These are phyloP conservation scores for Gryllus longicercus DNA, from an alignment of 2,888 invertebrate species.

Conservation along the genomic window DNA sequence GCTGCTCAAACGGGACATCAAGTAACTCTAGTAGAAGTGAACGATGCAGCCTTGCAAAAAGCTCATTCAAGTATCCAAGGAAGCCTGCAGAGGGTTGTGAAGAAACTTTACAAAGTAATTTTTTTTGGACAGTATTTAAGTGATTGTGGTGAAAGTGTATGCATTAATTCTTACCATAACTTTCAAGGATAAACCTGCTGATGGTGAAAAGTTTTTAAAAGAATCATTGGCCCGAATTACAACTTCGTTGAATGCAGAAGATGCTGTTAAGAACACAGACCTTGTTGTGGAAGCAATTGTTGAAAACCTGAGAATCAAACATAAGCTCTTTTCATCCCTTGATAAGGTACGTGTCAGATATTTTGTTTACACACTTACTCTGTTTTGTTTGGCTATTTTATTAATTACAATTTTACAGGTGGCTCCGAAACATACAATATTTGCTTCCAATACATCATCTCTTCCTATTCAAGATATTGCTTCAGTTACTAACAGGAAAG, in stretches of 20 bases:
- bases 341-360: slow-evolving; percentile 55
- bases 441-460: slow-evolving; percentile 88
- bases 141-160: not conserved
- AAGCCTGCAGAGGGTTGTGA: slow-evolving; percentile 72
- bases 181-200: slow-evolving; percentile 56
- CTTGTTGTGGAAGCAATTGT: slow-evolving; percentile 83
- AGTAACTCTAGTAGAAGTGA: slow-evolving; percentile 77
- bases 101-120: slow-evolving; percentile 62
- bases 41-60: slow-evolving; percentile 66
- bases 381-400: slow-evolving; percentile 36
- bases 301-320: slow-evolving; percentile 74
- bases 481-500: slow-evolving; percentile 65
- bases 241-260: slow-evolving; percentile 58
- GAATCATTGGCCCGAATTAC: slow-evolving; percentile 61
- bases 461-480: slow-evolving; percentile 79
- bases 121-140: not conserved
- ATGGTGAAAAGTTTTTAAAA: slow-evolving; percentile 63
- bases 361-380: not conserved
- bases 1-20: slow-evolving; percentile 79
- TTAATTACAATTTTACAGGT: slow-evolving; percentile 49
- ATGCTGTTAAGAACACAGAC: slow-evolving; percentile 64
- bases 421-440: slow-evolving; percentile 69
- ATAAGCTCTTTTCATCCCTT: slow-evolving; percentile 68
- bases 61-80: slow-evolving; percentile 65
- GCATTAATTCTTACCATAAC: not conserved